Conservation (phyloP, 2,797 vertebrate species). For the Silurus lanzhouensis region DNA sequence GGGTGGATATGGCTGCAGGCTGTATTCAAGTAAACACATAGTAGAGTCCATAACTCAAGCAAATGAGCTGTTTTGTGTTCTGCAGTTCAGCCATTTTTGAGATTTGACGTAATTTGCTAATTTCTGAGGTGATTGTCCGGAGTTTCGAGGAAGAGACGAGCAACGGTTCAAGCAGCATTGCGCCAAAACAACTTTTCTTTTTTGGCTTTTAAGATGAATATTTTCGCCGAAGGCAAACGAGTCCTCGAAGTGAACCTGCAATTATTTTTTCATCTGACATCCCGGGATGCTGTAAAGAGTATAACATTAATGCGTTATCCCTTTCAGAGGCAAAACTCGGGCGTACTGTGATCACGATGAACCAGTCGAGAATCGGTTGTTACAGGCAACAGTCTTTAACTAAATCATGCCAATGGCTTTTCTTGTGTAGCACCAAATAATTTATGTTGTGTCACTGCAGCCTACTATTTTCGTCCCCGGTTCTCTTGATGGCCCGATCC, state of each 20-base stretch:
- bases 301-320: background rate
- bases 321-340: background rate
- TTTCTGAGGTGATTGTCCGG: background rate
- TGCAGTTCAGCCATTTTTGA: no score
- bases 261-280: background rate
- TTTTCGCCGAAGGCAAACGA: background rate
- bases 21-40: no score
- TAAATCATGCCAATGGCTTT: conserved; percentile 25
- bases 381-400: conserved; percentile 31
- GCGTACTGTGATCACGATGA: background rate
- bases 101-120: no score
- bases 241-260: background rate
- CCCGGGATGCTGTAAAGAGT: background rate
- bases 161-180: no score
- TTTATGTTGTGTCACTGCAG: conserved; percentile 39
- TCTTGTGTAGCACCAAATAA: conserved; percentile 29
- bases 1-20: no score
- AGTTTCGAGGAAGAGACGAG: background rate
- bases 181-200: background rate
- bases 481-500: conserved; percentile 10
- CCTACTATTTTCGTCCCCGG: conserved; percentile 26
- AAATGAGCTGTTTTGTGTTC: no score
- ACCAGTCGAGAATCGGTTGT: conserved; percentile 13
- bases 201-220: background rate
- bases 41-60: no score